phyloP scores from a whole-genome alignment of 2,113 vertebrate genomes.

The Oreochromis tanganicae region DNA sequence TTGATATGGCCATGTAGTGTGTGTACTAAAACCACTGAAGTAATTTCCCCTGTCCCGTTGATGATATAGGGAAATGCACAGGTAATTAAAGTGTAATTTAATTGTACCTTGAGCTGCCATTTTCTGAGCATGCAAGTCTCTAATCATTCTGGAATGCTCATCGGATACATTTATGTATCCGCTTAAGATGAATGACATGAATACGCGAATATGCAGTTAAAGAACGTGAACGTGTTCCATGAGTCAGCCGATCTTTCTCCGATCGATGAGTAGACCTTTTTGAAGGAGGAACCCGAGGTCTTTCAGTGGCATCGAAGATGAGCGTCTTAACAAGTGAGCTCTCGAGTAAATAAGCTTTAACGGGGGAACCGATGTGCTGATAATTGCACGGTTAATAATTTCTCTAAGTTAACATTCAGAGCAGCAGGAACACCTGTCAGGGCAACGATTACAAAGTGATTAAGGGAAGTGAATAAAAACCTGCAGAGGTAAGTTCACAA shows the following conservation, averaged over 20 bases:
- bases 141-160: neutral
- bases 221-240: neutral
- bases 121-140: neutral
- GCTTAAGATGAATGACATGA: neutral
- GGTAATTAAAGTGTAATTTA: neutral
- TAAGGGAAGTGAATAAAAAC: neutral
- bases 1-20: neutral
- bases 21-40: neutral
- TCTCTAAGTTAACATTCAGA: neutral
- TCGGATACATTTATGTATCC: neutral
- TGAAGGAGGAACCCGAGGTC: neutral
- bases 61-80: neutral
- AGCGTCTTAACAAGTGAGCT: neutral
- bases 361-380: neutral
- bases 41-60: neutral
- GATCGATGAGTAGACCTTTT: neutral
- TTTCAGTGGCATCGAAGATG: neutral
- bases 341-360: neutral
- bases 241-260: neutral
- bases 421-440: neutral
- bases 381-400: constrained; percentile 4
- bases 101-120: neutral
- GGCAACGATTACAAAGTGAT: neutral
- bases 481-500: neutral
- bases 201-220: neutral